Evolutionary conservation across 2,113 vertebrate species (phyloP).

Genomic region (Dicentrarchus labrax): DNA sequence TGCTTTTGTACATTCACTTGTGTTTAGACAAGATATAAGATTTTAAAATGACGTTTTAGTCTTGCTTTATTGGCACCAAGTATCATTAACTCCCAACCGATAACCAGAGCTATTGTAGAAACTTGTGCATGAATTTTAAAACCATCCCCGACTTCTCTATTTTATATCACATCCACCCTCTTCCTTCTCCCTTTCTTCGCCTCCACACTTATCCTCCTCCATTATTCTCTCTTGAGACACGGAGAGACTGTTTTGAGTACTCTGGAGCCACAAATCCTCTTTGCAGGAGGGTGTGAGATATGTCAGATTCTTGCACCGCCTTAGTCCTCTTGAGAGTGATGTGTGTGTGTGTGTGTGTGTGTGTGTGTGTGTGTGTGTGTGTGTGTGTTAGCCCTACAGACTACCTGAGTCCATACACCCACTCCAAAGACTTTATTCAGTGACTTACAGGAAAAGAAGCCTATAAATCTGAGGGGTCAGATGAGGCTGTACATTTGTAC

Average conservation of each 20-base stretch:
- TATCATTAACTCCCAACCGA: no score
- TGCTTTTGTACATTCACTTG: no score
- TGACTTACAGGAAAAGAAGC: slow-evolving; percentile 45
- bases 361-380: neutral
- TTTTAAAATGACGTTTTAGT: no score
- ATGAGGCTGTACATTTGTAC: neutral
- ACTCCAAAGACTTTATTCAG: slow-evolving; percentile 35
- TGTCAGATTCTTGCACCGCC: slow-evolving; percentile 14
- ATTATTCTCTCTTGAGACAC: neutral
- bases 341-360: neutral
- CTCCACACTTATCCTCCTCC: neutral
- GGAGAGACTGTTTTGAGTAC: slow-evolving; percentile 2
- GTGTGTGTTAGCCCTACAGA: neutral
- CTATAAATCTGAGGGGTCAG: slow-evolving; percentile 31
- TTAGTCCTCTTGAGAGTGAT: no score
- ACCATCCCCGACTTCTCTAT: neutral
- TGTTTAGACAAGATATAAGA: no score
- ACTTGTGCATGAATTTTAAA: neutral
- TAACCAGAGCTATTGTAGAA: neutral
- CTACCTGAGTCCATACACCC: neutral
- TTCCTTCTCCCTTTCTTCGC: neutral
- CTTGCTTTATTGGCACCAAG: no score
- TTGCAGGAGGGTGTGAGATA: slow-evolving; percentile 58
- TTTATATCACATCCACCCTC: neutral
- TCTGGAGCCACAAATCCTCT: slow-evolving; percentile 68